Evolutionary conservation across 2,797 vertebrate genomes (phyloP).

Genomic region (Parauchenoglanis punctatus): DNA sequence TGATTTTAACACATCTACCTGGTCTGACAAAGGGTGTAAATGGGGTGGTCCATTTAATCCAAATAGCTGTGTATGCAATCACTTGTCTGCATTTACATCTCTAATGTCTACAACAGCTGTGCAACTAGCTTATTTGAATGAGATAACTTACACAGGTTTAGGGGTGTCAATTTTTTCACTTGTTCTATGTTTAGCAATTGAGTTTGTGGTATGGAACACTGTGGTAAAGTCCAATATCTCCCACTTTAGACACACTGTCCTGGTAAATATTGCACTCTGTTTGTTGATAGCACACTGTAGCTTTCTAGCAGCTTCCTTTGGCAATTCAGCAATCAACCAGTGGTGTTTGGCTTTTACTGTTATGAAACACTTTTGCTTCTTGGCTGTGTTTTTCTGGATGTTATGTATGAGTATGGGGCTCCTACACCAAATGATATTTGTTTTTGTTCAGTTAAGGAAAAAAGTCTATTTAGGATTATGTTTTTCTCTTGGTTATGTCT

Average conservation of each 20-base stretch:
- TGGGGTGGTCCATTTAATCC: slow-evolving; percentile 20
- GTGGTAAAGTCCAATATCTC: slow-evolving; percentile 70
- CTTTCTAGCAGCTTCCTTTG: slow-evolving; percentile 63
- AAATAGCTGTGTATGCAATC: slow-evolving; percentile 55
- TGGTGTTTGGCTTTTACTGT: slow-evolving; percentile 67
- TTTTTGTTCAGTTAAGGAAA: slow-evolving; percentile 72
- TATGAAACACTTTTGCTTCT: slow-evolving; percentile 75
- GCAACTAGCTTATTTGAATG: background rate
- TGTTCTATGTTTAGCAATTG: slow-evolving; percentile 63
- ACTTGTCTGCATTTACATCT: slow-evolving; percentile 73
- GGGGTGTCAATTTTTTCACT: slow-evolving; percentile 70
- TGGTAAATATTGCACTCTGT: slow-evolving; percentile 73
- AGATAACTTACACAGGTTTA: slow-evolving; percentile 68
- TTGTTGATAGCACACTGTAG: slow-evolving; percentile 69
- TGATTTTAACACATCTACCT: rapidly evolving
- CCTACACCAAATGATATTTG: slow-evolving; percentile 73
- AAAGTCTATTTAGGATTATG: slow-evolving; percentile 67
- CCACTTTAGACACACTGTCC: slow-evolving; percentile 71
- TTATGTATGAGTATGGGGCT: slow-evolving; percentile 74
- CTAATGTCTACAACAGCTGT: slow-evolving; percentile 63
- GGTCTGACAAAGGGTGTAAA: slow-evolving; percentile 45
- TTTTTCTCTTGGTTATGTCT: slow-evolving; percentile 70
- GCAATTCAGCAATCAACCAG: rapidly evolving
- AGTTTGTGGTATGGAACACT: slow-evolving; percentile 69
- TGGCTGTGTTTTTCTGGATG: slow-evolving; percentile 82